Evolutionary conservation across 2,888 invertebrate species (phyloP), one percentile per base, ranked within the genome.

Genomic region (Brachylomia viminalis): DNA sequence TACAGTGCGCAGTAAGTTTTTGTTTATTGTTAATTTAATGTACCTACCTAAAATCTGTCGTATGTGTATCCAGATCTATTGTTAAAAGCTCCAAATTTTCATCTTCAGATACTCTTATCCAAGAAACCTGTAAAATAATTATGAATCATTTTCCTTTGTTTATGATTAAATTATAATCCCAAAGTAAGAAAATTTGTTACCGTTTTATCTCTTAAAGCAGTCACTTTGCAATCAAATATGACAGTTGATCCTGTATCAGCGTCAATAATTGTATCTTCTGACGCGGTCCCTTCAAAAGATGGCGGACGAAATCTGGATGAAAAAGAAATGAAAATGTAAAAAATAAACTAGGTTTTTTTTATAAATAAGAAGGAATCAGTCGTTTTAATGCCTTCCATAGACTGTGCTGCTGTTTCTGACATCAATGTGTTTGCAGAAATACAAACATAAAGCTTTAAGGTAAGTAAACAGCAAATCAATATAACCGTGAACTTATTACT

Each of bases 1-100:
- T 42, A 42, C 8, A 42, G 0, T 38, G 38, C 38, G 5, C 7
- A 38, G 10, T 10, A 42, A 42, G 42, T 42, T 10, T 42, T 42
- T 42, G 10, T 38, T 42, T 42, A 42, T 10, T 15, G 15, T 58
- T 17, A n/a, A 17, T 65, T 2, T 52, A 17, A 52, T 0, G 17
- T 23, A 67, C 62, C 85, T 94, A 97, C 94, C 97, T 97, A 58
- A 96, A 93, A 92, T 98, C 98, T 52, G 98, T 97, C 38, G 97
- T 97, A 85, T 98, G 98, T 20, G 97, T 97, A 76, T 97, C 97
- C 85, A 97, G 95, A 59, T 98, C 97, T 66, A 98, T 97, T 3
- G 98, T 98, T 20, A 98, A 94, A 71, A 98, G 92, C 90, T 97
- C 97, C 87, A 98, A 95, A 84, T 97, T 97, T 89, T 97, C 97